phyloP scores from a whole-genome alignment of 1,140 invertebrate species.

The Trissolcus basalis region DNA sequence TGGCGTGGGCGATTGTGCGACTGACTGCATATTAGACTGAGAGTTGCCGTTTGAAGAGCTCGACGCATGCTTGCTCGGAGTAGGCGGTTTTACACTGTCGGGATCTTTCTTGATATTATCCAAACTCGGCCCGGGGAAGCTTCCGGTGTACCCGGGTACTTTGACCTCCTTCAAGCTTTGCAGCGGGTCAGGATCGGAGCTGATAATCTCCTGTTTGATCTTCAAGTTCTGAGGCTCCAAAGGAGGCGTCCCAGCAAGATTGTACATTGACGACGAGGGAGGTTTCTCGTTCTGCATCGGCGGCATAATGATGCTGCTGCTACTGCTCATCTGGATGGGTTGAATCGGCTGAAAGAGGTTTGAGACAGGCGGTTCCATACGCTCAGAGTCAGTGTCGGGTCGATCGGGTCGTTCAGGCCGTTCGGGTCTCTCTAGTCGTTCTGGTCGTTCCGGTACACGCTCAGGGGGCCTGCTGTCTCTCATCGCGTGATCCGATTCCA shows the following conservation, averaged over 20 bases:
- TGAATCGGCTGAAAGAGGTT: slow-evolving; percentile 78
- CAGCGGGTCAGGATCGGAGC: slow-evolving; percentile 81
- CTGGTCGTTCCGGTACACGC: slow-evolving; percentile 57
- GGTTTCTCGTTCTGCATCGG: slow-evolving; percentile 54
- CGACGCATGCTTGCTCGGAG: slow-evolving; percentile 67
- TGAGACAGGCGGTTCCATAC: slow-evolving; percentile 62
- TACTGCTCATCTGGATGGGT: slow-evolving; percentile 73
- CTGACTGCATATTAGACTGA: slow-evolving; percentile 69
- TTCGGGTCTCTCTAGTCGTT: slow-evolving; percentile 6
- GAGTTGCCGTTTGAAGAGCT: slow-evolving; percentile 54
- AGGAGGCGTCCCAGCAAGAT: slow-evolving; percentile 75
- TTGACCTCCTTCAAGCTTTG: slow-evolving; percentile 88
- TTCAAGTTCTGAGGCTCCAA: slow-evolving; percentile 85
- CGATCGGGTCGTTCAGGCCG: slow-evolving; percentile 50
- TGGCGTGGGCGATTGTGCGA: slow-evolving; percentile 71
- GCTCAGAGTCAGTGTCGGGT: slow-evolving; percentile 53
- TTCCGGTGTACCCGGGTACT: slow-evolving; percentile 82
- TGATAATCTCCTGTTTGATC: slow-evolving; percentile 85
- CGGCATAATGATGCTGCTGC: slow-evolving; percentile 47
- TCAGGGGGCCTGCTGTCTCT: slow-evolving; percentile 44
- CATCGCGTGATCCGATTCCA: slow-evolving; percentile 45
- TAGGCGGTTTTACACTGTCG: slow-evolving; percentile 75
- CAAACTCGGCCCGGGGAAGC: slow-evolving; percentile 78
- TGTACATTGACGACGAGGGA: slow-evolving; percentile 64
- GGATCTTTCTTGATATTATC: slow-evolving; percentile 87